phyloP scores from a whole-genome alignment of 1,140 invertebrate species.

The Lucilia cuprina region DNA sequence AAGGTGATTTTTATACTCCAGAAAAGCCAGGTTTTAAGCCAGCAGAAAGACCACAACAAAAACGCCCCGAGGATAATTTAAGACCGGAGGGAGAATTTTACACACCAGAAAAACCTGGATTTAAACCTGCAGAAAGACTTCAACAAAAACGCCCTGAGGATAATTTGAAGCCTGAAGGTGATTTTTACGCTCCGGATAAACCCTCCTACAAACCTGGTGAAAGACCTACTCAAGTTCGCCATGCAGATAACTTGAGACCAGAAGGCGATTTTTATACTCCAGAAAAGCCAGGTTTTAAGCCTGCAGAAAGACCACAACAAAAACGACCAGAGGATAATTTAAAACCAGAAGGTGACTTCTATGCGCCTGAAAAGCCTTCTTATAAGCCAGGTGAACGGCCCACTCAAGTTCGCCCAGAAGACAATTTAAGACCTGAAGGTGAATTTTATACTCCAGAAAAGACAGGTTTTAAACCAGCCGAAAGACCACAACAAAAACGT shows the following conservation, averaged over 20 bases:
- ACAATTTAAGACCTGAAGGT: constrained; percentile 67
- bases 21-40: constrained; percentile 63
- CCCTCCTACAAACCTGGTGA: constrained; percentile 58
- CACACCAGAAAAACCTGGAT: constrained; percentile 64
- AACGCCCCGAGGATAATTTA: constrained; percentile 68
- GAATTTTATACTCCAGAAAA: constrained; percentile 65
- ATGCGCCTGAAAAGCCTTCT: constrained; percentile 58
- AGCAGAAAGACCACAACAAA: constrained; percentile 67
- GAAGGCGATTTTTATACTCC: constrained; percentile 67
- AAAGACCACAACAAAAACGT: constrained; percentile 62
- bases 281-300: constrained; percentile 67
- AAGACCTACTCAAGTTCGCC: constrained; percentile 58
- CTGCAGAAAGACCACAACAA: constrained; percentile 56
- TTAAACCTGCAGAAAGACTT: constrained; percentile 66
- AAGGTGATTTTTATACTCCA: constrained; percentile 65
- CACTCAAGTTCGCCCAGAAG: constrained; percentile 61
- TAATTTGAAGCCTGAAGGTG: constrained; percentile 68
- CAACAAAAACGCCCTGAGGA: constrained; percentile 67
- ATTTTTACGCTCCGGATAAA: constrained; percentile 66
- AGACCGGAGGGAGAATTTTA: constrained; percentile 70
- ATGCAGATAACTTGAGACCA: constrained; percentile 66
- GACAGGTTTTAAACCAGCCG: constrained; percentile 60
- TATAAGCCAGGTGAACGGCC: constrained; percentile 65
- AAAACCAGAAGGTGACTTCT: constrained; percentile 66
- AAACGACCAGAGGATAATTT: constrained; percentile 61